A percentile compares a stretch with the other conserved stretches of the same genome.
Conservation (phyloP, 1,140 invertebrate species). For the Micrasema longulum region DNA sequence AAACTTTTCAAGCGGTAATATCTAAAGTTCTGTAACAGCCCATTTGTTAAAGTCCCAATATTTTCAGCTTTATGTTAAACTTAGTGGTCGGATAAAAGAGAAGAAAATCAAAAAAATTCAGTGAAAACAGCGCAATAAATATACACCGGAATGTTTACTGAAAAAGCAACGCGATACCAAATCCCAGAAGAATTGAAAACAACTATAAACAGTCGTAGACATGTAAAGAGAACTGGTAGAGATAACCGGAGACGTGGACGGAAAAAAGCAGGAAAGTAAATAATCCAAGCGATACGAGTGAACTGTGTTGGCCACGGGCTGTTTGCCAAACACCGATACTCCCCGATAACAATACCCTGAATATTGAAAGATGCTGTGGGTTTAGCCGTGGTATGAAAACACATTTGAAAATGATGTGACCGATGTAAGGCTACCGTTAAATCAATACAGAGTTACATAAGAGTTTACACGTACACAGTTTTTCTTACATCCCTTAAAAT, state of each 20-base stretch:
- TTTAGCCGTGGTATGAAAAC: slow-evolving; percentile 48
- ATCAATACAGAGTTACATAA: too few species aligned
- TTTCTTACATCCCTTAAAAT: too few species aligned
- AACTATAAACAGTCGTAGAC: slow-evolving; percentile 52
- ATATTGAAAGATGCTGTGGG: slow-evolving; percentile 46
- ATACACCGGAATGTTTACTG: slow-evolving; percentile 30
- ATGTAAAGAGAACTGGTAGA: slow-evolving; percentile 13
- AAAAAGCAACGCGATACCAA: slow-evolving; percentile 30
- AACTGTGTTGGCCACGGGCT: slow-evolving; percentile 46
- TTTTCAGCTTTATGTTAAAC: slow-evolving; percentile 19
- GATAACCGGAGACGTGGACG: slow-evolving; percentile 13
- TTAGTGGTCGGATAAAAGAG: not conserved
- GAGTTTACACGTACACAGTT: too few species aligned
- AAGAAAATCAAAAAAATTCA: slow-evolving; percentile 32
- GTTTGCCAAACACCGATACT: slow-evolving; percentile 52
- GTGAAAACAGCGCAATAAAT: slow-evolving; percentile 50
- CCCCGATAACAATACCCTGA: slow-evolving; percentile 21
- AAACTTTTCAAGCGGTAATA: slow-evolving; percentile 36
- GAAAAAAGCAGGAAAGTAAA: slow-evolving; percentile 48
- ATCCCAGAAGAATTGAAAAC: slow-evolving; percentile 53
- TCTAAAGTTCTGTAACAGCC: slow-evolving; percentile 50
- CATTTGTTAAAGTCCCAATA: slow-evolving; percentile 53
- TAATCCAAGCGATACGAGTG: slow-evolving; percentile 49
- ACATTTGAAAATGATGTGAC: slow-evolving; percentile 38
- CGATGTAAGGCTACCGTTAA: too few species aligned